Evolutionary conservation across 2,113 vertebrate genomes (phyloP).

Genomic region (Paedocypris sp.): DNA sequence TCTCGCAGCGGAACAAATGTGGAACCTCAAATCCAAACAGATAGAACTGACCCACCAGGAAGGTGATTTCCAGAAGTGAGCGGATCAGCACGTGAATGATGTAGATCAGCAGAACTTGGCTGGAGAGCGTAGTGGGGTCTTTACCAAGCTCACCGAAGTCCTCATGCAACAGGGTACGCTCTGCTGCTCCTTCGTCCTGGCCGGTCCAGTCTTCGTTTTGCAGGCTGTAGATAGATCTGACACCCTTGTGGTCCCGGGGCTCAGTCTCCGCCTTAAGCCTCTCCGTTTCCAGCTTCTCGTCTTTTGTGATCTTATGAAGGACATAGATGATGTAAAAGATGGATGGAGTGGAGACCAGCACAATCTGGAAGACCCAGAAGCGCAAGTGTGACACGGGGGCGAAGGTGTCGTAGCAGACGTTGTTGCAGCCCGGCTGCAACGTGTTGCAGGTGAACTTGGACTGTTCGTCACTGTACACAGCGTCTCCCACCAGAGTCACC

Average conservation of each 20-base stretch:
- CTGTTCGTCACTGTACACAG: constrained; percentile 55
- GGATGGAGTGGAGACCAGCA: constrained; percentile 56
- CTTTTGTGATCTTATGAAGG: constrained; percentile 57
- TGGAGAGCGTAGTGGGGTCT: constrained; percentile 45
- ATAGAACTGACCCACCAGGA: constrained; percentile 51
- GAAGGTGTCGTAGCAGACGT: constrained; percentile 56
- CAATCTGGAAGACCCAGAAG: constrained; percentile 64
- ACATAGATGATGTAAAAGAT: constrained; percentile 58
- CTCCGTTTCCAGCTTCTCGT: constrained; percentile 45
- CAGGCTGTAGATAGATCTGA: constrained; percentile 19
- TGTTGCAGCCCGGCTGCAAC: constrained; percentile 57
- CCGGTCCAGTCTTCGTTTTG: constrained; percentile 35
- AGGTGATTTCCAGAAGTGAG: constrained; percentile 50
- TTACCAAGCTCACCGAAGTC: constrained; percentile 39
- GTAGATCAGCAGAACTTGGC: constrained; percentile 49
- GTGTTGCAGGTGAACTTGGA: constrained; percentile 61
- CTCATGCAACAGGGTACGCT: constrained; percentile 37
- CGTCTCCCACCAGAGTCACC: constrained; percentile 55
- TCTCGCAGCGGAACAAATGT: constrained; percentile 49
- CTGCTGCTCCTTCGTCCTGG: constrained; percentile 26
- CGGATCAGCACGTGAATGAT: constrained; percentile 48
- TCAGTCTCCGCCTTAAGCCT: constrained; percentile 30
- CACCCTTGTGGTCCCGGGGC: neutral
- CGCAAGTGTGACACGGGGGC: constrained; percentile 51
- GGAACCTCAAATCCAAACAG: constrained; percentile 56